These are phyloP conservation scores for Gonocerus acuteangulatus DNA, from an alignment of 2,888 invertebrate genomes.

Conservation along the genomic window DNA sequence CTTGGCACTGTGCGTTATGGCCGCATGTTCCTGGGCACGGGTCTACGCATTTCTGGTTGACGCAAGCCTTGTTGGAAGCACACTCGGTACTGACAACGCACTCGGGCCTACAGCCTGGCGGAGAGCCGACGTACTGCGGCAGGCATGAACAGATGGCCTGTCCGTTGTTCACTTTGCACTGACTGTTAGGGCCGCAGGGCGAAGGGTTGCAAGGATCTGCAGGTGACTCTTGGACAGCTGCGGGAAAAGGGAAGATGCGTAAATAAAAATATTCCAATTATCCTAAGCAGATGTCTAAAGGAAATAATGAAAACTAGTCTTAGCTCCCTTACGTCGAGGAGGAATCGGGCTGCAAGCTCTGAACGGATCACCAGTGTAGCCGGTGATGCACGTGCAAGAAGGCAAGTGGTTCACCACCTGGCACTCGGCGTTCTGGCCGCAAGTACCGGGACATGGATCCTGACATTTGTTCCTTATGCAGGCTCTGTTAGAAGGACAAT, in stretches of 20 bases:
- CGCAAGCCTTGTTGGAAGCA: conserved; percentile 42
- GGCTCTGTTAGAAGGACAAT: conserved; percentile 56
- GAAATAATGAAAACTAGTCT: conserved; percentile 25
- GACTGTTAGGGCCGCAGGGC: conserved; percentile 42
- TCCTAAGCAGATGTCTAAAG: no score
- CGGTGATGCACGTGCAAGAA: conserved; percentile 53
- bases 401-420: conserved; percentile 59
- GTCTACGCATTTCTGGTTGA: conserved; percentile 42
- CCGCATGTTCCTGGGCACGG: conserved; percentile 44
- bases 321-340: conserved; percentile 60
- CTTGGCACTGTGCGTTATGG: conserved; percentile 43
- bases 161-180: conserved; percentile 42
- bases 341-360: conserved; percentile 52
- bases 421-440: conserved; percentile 60
- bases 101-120: conserved; percentile 43
- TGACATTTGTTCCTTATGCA: conserved; percentile 59
- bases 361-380: conserved; percentile 61
- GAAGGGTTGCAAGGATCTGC: conserved; percentile 58
- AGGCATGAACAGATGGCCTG: conserved; percentile 41
- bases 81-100: conserved; percentile 43
- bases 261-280: no score
- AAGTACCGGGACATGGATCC: conserved; percentile 62
- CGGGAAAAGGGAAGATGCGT: conserved; percentile 1
- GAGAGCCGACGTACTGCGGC: conserved; percentile 42
- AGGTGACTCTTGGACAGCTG: conserved; percentile 41